These are phyloP conservation scores for Poecilia wingei DNA, from an alignment of 2,797 vertebrate genomes.

Conservation along the genomic window DNA sequence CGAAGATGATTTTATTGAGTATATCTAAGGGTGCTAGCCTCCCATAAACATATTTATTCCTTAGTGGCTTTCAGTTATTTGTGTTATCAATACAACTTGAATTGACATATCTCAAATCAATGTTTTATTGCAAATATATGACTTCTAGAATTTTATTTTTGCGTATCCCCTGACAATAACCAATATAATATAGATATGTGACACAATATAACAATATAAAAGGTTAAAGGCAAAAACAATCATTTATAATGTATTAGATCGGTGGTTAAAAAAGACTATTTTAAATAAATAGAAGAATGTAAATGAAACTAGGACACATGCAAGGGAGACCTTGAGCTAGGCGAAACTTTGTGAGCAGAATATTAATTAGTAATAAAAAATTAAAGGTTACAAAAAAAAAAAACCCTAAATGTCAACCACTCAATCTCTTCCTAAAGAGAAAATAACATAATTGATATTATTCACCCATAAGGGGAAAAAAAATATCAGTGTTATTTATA, in stretches of 20 bases:
- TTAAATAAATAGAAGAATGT: not conserved
- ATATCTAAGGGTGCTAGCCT: not conserved
- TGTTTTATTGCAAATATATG: not conserved
- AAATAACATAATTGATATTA: not conserved
- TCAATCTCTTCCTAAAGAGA: not conserved
- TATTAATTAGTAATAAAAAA: too few species aligned
- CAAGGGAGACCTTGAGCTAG: too few species aligned
- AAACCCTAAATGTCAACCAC: not conserved
- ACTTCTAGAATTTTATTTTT: not conserved
- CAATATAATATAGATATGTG: not conserved
- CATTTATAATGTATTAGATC: not conserved
- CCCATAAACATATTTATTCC: not conserved
- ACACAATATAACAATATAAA: not conserved
- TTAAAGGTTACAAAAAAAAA: not conserved
- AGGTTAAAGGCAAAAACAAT: too few species aligned
- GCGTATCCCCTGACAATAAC: not conserved
- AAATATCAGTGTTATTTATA: slow-evolving; percentile 10
- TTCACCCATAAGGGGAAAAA: not conserved
- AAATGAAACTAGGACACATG: not conserved
- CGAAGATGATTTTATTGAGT: not conserved
- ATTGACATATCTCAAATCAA: not conserved
- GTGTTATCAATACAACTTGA: not conserved
- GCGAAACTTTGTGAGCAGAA: not conserved
- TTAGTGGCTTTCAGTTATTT: not conserved
- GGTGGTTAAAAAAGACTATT: not conserved